Percentiles rank a stretch among this genome's conserved stretches.
Evolutionary conservation across 2,113 vertebrate species (phyloP).

Genomic region (Oxyura jamaicensis): DNA sequence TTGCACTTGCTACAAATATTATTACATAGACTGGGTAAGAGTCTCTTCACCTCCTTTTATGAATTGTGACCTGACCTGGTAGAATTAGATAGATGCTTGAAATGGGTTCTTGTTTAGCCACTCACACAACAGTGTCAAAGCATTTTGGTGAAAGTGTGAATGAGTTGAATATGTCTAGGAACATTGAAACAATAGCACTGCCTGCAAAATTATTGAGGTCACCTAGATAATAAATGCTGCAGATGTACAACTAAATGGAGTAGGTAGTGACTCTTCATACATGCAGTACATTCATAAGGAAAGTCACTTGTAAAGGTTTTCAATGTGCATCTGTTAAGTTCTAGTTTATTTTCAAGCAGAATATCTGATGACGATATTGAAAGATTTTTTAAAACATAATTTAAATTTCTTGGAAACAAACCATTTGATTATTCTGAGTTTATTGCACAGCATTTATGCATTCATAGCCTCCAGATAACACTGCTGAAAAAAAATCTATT

Average conservation of each 20-base stretch:
- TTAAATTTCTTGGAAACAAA: neutral
- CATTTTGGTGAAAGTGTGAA: neutral
- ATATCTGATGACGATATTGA: neutral
- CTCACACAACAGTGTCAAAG: accelerated
- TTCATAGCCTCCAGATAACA: neutral
- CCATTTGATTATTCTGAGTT: neutral
- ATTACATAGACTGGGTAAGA: too few relatives aligned
- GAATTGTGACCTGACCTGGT: neutral
- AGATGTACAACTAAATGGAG: neutral
- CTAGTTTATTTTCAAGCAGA: neutral
- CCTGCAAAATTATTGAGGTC: neutral
- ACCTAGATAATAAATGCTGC: neutral
- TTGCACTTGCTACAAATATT: neutral
- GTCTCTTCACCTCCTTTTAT: neutral
- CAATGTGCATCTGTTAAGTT: neutral
- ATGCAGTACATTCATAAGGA: neutral
- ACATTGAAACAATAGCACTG: neutral
- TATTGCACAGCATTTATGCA: accelerated
- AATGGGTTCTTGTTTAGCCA: neutral
- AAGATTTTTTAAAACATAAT: neutral
- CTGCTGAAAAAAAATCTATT: neutral
- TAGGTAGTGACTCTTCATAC: neutral
- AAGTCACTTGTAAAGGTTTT: neutral
- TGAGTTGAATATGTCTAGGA: neutral
- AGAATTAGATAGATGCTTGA: neutral